Evolutionary conservation across 2,797 vertebrate genomes (phyloP).

Genomic region (Delichon dasypus): DNA sequence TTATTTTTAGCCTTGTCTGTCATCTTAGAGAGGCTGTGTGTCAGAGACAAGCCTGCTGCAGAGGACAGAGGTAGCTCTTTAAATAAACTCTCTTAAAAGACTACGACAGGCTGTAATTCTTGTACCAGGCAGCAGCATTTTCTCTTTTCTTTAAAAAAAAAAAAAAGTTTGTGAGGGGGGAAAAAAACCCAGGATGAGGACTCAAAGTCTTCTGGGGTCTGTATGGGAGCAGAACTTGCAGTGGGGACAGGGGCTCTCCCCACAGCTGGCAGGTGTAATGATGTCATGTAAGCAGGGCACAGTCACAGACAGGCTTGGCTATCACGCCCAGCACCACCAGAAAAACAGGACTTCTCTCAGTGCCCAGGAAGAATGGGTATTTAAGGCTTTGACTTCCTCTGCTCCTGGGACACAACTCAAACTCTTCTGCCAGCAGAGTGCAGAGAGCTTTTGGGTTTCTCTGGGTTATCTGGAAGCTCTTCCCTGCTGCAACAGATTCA

Average conservation of each 20-base stretch:
- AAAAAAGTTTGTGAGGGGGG: background rate
- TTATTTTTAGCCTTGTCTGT: constrained; percentile 60
- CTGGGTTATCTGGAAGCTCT: background rate
- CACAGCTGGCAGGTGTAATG: background rate
- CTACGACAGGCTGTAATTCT: background rate
- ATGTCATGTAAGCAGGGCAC: background rate
- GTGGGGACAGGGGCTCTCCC: background rate
- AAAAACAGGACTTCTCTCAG: background rate
- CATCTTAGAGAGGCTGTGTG: background rate
- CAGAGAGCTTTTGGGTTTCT: background rate
- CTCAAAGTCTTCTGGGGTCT: background rate
- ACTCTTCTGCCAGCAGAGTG: background rate
- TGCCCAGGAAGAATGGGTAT: background rate
- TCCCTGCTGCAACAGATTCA: background rate
- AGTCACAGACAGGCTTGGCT: background rate
- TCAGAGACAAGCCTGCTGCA: background rate
- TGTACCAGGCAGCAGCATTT: background rate
- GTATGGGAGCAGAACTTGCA: background rate
- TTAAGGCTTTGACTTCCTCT: background rate
- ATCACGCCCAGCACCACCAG: background rate
- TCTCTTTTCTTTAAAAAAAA: background rate
- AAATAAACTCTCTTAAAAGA: constrained; percentile 33
- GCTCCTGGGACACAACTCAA: background rate
- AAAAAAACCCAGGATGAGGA: rapidly evolving
- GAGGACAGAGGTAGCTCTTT: constrained; percentile 45